Percentiles rank a stretch among this genome's conserved stretches.
phyloP scores from a whole-genome alignment of 2,113 vertebrate species.

The Muscicapa adusta region DNA sequence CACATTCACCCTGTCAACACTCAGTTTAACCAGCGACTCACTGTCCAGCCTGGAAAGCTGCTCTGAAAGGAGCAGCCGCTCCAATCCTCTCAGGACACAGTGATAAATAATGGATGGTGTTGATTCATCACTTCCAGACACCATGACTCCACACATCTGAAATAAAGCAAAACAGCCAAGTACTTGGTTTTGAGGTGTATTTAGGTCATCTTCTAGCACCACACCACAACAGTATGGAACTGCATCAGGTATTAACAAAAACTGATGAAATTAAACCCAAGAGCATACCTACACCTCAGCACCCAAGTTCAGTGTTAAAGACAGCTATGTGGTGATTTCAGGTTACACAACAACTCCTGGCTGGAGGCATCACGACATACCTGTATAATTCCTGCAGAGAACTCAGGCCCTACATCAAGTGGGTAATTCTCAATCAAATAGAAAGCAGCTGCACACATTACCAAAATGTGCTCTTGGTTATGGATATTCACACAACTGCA shows the following conservation, averaged over 20 bases:
- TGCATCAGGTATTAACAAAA: neutral
- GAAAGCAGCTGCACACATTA: conserved; percentile 96
- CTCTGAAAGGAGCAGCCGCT: conserved; percentile 93
- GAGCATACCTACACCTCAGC: neutral
- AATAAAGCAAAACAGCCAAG: neutral
- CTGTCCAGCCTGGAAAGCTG: conserved; percentile 90
- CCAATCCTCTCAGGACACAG: conserved; percentile 91
- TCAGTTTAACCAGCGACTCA: conserved; percentile 92
- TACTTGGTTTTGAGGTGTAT: neutral
- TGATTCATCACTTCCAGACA: conserved; percentile 91
- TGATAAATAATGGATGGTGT: conserved; percentile 93
- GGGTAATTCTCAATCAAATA: conserved; percentile 99
- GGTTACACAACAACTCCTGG: neutral
- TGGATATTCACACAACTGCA: conserved; percentile 90
- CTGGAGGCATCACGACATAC: conserved; percentile 50
- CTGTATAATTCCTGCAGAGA: conserved; percentile 93
- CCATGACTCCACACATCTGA: conserved; percentile 92
- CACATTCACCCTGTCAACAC: conserved; percentile 94
- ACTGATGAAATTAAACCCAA: neutral
- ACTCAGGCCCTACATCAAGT: conserved; percentile 92
- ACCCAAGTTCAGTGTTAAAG: neutral
- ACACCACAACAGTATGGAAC: neutral
- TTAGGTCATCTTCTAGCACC: neutral
- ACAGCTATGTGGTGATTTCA: neutral
- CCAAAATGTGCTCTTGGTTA: conserved; percentile 95